Base-by-base conservation (phyloP, 2,888 invertebrate species). In the Pachymerium ferrugineum region DNA sequence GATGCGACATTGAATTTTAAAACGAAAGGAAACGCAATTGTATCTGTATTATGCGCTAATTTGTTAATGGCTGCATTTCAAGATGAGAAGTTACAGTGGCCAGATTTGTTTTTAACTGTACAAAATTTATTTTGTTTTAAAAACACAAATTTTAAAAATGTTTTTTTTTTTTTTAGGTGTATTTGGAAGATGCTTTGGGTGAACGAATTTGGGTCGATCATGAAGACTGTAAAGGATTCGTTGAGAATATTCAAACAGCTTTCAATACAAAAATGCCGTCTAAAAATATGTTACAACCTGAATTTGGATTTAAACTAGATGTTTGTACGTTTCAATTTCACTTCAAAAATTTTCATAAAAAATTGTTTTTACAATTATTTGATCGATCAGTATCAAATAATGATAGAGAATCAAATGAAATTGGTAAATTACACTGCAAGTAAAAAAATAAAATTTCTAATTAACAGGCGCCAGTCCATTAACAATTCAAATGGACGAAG, bases 141-240 rank as follows among this genome's bases (percentile, higher is more conserved):
- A 29, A 29, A 29, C 14, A 3, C 12, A 6, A 29, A 30, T 19
- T 4, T 3, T 6, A 25, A 5, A 29, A 28, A 28, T 28, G 28
- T 12, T n/a, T 69, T 14, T 29, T 28, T 69, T 8, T 5, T 28
- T 33, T 22, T 30, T 79, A 93, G 89, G 87, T 93, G 0, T 97
- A 94, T 82, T 89, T 97, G 75, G 97, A 98, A 80, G 97, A 98
- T 85, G 93, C 96, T 0, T 85, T 95, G 0, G 94, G 93, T 62
- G 97, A 98, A 80, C 86, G 97, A 38, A 87, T 92, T 77, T 97
- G 97, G 94, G 93, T 97, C 22, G 97, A 97, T 81, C 89, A 92
- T 78, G 89, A 92, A 0, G 92, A 93, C 83, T 96, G 96, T 81
- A 91, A 91, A 80, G 89, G 91, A 25, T 91, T 97, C 81, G 93